Percentiles rank a stretch among this genome's conserved stretches.
Conservation (phyloP, 2,797 vertebrate species). For the Botia kubotai region DNA sequence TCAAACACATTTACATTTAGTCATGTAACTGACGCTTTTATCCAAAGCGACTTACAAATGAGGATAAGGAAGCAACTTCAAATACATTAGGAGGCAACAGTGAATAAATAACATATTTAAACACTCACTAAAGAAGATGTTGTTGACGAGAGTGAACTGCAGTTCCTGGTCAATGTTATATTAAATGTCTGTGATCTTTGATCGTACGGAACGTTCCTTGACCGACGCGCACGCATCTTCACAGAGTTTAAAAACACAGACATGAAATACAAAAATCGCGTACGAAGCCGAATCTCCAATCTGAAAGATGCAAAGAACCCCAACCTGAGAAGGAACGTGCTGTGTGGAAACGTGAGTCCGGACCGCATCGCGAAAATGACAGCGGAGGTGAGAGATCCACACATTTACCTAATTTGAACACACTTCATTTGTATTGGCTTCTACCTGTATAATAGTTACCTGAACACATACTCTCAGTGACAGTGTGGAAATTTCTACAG, state of each 20-base stretch:
- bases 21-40: too few relatives aligned
- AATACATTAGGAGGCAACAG: too few relatives aligned
- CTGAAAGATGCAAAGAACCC: slow-evolving; percentile 97
- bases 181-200: background rate
- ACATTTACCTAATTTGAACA: background rate
- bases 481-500: slow-evolving; percentile 67
- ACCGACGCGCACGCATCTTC: slow-evolving; percentile 84
- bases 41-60: too few relatives aligned
- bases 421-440: background rate
- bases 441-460: background rate
- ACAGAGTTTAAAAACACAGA: slow-evolving; percentile 98
- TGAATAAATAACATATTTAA: too few relatives aligned
- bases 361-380: slow-evolving; percentile 97
- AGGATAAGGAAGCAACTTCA: too few relatives aligned
- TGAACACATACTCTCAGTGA: background rate
- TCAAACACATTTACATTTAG: background rate
- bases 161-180: background rate
- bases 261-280: slow-evolving; percentile 98
- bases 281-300: slow-evolving; percentile 97
- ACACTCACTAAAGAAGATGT: background rate
- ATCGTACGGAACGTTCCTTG: slow-evolving; percentile 26
- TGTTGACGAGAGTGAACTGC: background rate
- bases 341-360: slow-evolving; percentile 95
- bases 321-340: slow-evolving; percentile 93
- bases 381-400: slow-evolving; percentile 84